Evolutionary conservation across 2,888 invertebrate species (phyloP).

Genomic region (Apeira syringaria): DNA sequence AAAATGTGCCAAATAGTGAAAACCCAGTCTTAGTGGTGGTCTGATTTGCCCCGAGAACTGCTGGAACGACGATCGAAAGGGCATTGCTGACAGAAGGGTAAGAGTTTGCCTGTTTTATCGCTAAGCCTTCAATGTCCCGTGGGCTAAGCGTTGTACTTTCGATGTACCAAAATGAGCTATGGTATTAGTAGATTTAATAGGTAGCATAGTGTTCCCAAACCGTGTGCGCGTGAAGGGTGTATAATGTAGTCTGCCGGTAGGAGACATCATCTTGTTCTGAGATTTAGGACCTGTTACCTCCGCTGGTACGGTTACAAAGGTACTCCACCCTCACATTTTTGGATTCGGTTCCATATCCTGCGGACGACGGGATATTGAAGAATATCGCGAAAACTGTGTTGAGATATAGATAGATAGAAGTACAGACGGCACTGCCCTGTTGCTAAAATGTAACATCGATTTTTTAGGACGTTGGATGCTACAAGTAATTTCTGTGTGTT

Average conservation of each 20-base stretch:
- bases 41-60: constrained; percentile 70
- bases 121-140: constrained; percentile 42
- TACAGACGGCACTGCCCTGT: constrained; percentile 62
- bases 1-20: constrained; percentile 83
- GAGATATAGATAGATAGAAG: constrained; percentile 32
- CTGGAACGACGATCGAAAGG: constrained; percentile 74
- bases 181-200: constrained; percentile 15
- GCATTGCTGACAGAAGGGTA: constrained; percentile 80
- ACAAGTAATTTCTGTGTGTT: constrained; percentile 29
- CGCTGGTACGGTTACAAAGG: constrained; percentile 38
- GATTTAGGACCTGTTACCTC: constrained; percentile 39
- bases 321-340: constrained; percentile 26
- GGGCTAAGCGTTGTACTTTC: constrained; percentile 32
- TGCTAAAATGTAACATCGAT: constrained; percentile 71
- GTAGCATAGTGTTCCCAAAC: constrained; percentile 11
- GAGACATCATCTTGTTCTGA: constrained; percentile 40
- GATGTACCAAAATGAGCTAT: constrained; percentile 17
- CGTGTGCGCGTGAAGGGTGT: constrained; percentile 41
- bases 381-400: constrained; percentile 40
- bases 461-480: constrained; percentile 41
- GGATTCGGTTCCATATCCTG: constrained; percentile 22
- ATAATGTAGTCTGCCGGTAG: constrained; percentile 44
- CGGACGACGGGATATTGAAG: constrained; percentile 38
- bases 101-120: constrained; percentile 61
- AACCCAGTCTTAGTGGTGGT: constrained; percentile 80